Evolutionary conservation across 2,797 vertebrate species (phyloP).

Genomic region (Perodicticus potto): DNA sequence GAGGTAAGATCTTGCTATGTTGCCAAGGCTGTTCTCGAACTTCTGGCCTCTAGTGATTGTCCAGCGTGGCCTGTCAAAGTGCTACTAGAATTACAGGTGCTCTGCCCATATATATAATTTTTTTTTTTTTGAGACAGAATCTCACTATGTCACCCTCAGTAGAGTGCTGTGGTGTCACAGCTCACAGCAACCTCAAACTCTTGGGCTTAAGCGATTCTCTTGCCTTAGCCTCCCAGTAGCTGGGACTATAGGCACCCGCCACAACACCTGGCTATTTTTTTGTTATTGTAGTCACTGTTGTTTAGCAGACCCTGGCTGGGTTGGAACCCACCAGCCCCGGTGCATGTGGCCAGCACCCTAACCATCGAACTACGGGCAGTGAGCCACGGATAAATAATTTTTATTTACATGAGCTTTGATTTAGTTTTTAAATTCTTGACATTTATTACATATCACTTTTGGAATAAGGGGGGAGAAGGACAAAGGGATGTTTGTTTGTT

Average conservation of each 20-base stretch:
- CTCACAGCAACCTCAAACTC: too few species aligned
- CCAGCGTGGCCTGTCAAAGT: not conserved
- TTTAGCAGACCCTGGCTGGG: too few species aligned
- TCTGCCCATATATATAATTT: not conserved
- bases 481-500: not conserved
- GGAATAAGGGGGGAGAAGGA: not conserved
- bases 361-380: too few species aligned
- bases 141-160: too few species aligned
- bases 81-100: not conserved
- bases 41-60: not conserved
- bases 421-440: conserved; percentile 3
- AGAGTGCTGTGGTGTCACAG: too few species aligned
- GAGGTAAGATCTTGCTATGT: not conserved
- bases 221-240: too few species aligned
- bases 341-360: too few species aligned
- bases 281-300: too few species aligned
- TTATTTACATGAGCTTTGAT: conserved; percentile 52
- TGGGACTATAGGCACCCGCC: too few species aligned
- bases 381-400: not conserved
- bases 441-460: conserved; percentile 24
- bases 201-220: too few species aligned
- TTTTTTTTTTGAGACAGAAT: not conserved
- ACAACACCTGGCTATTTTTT: too few species aligned
- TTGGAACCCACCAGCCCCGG: too few species aligned
- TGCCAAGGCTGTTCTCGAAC: not conserved